phyloP scores from a whole-genome alignment of 1,140 invertebrate species.

The Trichonephila clavata region DNA sequence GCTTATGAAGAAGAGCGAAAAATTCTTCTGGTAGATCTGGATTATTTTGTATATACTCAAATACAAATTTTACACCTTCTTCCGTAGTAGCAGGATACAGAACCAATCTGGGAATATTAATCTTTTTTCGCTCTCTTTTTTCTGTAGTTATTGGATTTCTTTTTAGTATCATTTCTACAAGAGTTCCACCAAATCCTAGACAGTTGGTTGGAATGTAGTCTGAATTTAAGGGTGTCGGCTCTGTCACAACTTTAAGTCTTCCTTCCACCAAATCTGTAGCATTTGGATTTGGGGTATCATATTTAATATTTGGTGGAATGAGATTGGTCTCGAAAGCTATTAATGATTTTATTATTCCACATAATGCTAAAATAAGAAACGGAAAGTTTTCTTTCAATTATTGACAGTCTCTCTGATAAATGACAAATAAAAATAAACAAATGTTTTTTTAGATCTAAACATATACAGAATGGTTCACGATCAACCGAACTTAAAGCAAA shows the following conservation, averaged over 20 bases:
- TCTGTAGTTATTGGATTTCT: slow-evolving; percentile 81
- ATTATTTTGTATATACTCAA: slow-evolving; percentile 79
- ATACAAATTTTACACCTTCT: slow-evolving; percentile 80
- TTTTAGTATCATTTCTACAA: slow-evolving; percentile 93
- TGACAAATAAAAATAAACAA: too few species aligned
- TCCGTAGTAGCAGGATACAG: slow-evolving; percentile 82
- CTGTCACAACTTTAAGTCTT: slow-evolving; percentile 85
- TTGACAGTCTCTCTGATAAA: too few species aligned
- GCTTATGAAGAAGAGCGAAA: slow-evolving; percentile 17
- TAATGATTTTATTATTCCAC: slow-evolving; percentile 82
- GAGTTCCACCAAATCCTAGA: slow-evolving; percentile 98
- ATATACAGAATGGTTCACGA: too few species aligned
- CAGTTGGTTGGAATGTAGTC: slow-evolving; percentile 96
- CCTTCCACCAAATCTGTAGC: slow-evolving; percentile 86
- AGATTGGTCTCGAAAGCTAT: slow-evolving; percentile 82
- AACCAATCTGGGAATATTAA: slow-evolving; percentile 79
- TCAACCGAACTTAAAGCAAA: too few species aligned
- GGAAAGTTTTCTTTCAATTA: too few species aligned
- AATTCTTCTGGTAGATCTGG: neutral
- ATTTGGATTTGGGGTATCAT: slow-evolving; percentile 83
- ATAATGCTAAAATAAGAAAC: slow-evolving; percentile 79
- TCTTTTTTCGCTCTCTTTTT: too few species aligned
- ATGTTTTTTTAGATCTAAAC: too few species aligned
- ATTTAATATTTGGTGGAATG: slow-evolving; percentile 84
- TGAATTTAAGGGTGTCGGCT: slow-evolving; percentile 86